These are phyloP conservation scores for Sarcophaga peregrina DNA, from an alignment of 1,140 invertebrate species.

Conservation along the genomic window DNA sequence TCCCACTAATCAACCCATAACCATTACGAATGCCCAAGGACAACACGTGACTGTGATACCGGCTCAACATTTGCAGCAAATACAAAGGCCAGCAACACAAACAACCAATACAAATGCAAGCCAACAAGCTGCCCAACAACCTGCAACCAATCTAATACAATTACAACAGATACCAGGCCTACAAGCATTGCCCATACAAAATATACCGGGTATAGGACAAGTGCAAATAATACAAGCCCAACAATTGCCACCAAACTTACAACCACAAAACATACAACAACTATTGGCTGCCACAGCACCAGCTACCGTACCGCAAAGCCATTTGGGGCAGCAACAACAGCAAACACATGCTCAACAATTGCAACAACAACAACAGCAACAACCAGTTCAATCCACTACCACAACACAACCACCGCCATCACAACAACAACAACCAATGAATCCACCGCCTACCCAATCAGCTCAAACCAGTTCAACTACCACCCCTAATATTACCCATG, in stretches of 20 bases:
- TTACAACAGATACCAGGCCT: conserved; percentile 64
- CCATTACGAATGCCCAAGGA: conserved; percentile 74
- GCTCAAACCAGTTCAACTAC: conserved; percentile 9
- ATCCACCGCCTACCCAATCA: conserved; percentile 48
- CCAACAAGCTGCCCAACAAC: background rate
- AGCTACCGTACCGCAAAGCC: conserved; percentile 38
- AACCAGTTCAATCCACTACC: background rate
- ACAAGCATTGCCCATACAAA: conserved; percentile 75
- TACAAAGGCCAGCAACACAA: conserved; percentile 43
- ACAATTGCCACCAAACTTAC: conserved; percentile 56
- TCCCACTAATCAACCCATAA: conserved; percentile 70
- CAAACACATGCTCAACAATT: conserved; percentile 36
- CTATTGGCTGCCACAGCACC: conserved; percentile 51
- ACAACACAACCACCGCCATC: conserved; percentile 33
- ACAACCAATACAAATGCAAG: background rate
- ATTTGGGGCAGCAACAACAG: conserved; percentile 25
- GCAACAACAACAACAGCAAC: conserved; percentile 37
- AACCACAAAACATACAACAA: conserved; percentile 56
- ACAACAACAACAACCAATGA: conserved; percentile 38
- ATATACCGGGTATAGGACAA: conserved; percentile 80
- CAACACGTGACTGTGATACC: conserved; percentile 81
- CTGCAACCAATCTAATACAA: conserved; percentile 55
- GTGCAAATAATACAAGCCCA: conserved; percentile 73
- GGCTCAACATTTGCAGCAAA: conserved; percentile 69
- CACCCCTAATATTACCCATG: background rate